Evolutionary conservation across 2,888 invertebrate species (phyloP).

Genomic region (Erebia aethiops): DNA sequence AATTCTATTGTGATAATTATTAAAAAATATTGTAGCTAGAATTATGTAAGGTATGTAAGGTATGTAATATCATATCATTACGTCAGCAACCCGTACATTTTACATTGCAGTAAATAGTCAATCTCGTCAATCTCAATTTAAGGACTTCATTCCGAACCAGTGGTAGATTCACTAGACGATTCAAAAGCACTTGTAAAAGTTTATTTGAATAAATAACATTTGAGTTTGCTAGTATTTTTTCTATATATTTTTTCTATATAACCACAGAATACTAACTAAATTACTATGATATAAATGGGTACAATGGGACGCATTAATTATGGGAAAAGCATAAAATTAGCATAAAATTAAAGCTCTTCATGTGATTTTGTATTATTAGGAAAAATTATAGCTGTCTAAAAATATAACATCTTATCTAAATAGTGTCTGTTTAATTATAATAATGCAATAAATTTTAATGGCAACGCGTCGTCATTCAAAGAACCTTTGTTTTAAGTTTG

Average conservation of each 20-base stretch:
- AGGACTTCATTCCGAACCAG: too few relatives aligned
- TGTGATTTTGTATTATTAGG: slow-evolving; percentile 2
- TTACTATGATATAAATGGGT: not conserved
- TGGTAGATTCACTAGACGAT: too few relatives aligned
- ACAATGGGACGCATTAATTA: slow-evolving; percentile 13
- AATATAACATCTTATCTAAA: slow-evolving; percentile 6
- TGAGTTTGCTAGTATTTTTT: not conserved
- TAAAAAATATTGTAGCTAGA: too few relatives aligned
- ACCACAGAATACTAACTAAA: too few relatives aligned
- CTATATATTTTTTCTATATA: not conserved
- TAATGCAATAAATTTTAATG: not conserved
- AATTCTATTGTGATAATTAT: too few relatives aligned
- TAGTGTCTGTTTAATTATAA: not conserved
- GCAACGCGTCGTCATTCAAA: not conserved
- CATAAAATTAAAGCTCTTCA: slow-evolving; percentile 11
- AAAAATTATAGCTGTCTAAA: not conserved
- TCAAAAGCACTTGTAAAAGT: too few relatives aligned
- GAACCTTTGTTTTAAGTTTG: not conserved
- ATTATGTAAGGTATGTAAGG: too few relatives aligned
- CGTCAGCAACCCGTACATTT: too few relatives aligned
- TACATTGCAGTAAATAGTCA: too few relatives aligned
- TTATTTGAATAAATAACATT: too few relatives aligned
- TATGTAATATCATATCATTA: too few relatives aligned
- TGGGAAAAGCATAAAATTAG: slow-evolving; percentile 17
- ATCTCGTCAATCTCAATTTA: too few relatives aligned